Base-by-base conservation (phyloP, 1,140 invertebrate genomes). In the Cotesia vestalis region DNA sequence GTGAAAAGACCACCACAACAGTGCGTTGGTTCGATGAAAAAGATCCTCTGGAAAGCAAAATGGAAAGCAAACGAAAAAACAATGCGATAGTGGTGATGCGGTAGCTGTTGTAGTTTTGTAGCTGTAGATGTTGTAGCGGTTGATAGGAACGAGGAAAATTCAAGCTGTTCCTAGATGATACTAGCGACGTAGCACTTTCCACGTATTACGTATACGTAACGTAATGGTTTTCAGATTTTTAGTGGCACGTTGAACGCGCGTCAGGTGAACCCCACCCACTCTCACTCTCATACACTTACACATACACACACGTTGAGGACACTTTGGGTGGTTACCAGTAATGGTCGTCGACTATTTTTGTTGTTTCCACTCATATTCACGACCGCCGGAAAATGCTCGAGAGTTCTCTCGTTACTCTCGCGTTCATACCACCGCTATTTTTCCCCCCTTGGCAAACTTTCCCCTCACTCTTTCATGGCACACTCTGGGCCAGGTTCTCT, bases 141-240 rank as follows among this genome's bases (percentile, higher is more conserved):
- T 27, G 36, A 52, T 66, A 35, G 27, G 40, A 52, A 55, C 36
- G 38, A 60, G 46, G 11, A n/a, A 51, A 73, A 62, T 64, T 64
- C 62, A 4, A 51, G 14, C 40, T 36, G 9, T 64, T 64, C 74
- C 69, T 12, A 57, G 57, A 46, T 71, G 51, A 52, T 53, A 68
- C 55, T 46, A 34, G 60, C 53, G 52, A 34, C 74, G 66, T 27
- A 17, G 59, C 57, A 46, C 34, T 69, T 55, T 63, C 53, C 63
- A 66, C 66, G 66, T 64, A 63, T 69, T 55, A 63, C 72, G 71
- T 75, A 75, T 66, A 63, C n/a, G 46, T 68, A 75, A 66, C 53
- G 71, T 73, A 80, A 83, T 80, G 80, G 80, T 83, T 81, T 83
- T 78, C 75, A 77, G 80, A 80, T 80, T 78, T 80, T 79, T 79